phyloP scores from a whole-genome alignment of 2,797 vertebrate species.

The Remorina albescens region DNA sequence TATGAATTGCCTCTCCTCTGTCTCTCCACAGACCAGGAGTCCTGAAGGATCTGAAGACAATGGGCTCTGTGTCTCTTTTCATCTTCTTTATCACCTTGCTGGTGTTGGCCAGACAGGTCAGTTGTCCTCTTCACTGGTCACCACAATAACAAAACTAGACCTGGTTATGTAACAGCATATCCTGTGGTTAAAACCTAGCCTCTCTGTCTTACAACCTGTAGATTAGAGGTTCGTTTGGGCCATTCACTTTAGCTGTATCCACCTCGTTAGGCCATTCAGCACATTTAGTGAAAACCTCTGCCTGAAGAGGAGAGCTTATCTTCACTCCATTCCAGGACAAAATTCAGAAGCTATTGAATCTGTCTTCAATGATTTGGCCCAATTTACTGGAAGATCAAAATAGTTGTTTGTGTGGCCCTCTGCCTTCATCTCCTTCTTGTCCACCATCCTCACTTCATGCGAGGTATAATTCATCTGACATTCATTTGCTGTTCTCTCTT shows the following conservation, averaged over 20 bases:
- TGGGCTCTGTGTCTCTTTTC: conserved; percentile 96
- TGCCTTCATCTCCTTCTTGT: conserved; percentile 33
- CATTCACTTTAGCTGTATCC: not conserved
- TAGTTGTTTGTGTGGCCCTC: conserved; percentile 12
- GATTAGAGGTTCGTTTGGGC: not conserved
- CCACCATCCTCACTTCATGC: conserved; percentile 23
- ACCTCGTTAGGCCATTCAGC: not conserved
- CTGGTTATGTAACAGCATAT: not conserved
- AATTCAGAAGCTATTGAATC: conserved; percentile 8
- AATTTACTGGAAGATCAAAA: conserved; percentile 29
- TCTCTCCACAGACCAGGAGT: conserved; percentile 89
- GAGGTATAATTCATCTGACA: conserved; percentile 59
- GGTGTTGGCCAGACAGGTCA: conserved; percentile 96
- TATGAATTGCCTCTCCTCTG: not conserved
- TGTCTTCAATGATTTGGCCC: conserved; percentile 22
- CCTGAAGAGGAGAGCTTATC: not conserved
- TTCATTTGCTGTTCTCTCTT: conserved; percentile 57
- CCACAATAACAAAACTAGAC: not conserved
- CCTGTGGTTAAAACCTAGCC: not conserved
- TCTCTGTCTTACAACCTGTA: not conserved
- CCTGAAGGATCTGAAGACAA: conserved; percentile 96
- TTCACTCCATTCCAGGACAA: not conserved
- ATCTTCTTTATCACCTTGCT: conserved; percentile 97
- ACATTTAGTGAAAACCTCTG: not conserved
- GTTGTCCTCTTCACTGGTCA: conserved; percentile 44